Conservation (phyloP, 2,113 vertebrate species). For the Spizaetus ornatus region DNA sequence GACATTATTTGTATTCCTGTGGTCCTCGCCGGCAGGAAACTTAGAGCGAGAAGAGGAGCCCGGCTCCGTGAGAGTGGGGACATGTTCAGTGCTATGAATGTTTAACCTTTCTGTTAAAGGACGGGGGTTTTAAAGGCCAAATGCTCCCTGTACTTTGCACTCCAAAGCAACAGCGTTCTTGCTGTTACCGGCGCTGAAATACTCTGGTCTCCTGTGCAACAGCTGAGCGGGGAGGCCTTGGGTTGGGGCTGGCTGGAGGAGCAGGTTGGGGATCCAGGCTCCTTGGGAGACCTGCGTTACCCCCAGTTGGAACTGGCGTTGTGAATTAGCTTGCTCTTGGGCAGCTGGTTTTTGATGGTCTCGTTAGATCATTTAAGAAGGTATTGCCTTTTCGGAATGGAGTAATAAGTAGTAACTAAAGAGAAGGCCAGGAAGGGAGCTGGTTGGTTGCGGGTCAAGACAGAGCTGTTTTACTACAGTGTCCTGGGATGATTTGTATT, state of each 20-base stretch:
- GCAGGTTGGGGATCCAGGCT: neutral
- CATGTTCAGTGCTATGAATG: neutral
- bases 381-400: rapidly evolving
- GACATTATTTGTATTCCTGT: neutral
- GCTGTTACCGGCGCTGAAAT: neutral
- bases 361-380: rapidly evolving
- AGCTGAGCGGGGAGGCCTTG: rapidly evolving
- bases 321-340: neutral
- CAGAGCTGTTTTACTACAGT: neutral
- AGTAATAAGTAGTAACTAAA: neutral
- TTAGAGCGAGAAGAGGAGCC: neutral
- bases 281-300: rapidly evolving
- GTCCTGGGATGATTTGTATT: no score
- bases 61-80: neutral
- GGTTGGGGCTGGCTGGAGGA: neutral
- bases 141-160: neutral
- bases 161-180: neutral
- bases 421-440: neutral
- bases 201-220: rapidly evolving
- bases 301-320: rapidly evolving
- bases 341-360: neutral
- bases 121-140: neutral
- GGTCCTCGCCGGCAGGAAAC: neutral
- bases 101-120: neutral
- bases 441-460: neutral